Percentiles rank a stretch among this genome's conserved stretches.
These are phyloP conservation scores for Remorina albescens DNA, from an alignment of 2,797 vertebrate species.

Conservation along the genomic window DNA sequence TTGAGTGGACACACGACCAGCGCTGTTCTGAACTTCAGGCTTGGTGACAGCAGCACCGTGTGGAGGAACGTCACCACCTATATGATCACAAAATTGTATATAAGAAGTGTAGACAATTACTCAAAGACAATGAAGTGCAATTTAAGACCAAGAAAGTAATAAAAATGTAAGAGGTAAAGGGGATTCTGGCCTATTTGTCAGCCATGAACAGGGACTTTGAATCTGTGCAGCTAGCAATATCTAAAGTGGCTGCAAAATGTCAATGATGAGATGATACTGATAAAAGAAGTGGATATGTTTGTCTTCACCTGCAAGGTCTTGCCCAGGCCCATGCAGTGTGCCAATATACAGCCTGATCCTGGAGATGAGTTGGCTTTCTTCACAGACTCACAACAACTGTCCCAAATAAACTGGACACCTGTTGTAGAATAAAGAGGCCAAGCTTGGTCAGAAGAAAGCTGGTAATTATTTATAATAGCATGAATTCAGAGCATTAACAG, in stretches of 20 bases:
- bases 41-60: constrained; percentile 89
- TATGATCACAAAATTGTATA: constrained; percentile 37
- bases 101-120: background rate
- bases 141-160: background rate
- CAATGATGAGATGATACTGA: too few species aligned
- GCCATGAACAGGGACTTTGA: background rate
- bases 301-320: constrained; percentile 94
- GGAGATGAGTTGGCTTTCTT: constrained; percentile 91
- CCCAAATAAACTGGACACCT: constrained; percentile 99
- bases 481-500: background rate
- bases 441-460: background rate
- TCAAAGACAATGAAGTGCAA: background rate
- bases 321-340: constrained; percentile 98
- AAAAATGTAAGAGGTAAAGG: background rate
- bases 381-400: constrained; percentile 96
- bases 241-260: background rate
- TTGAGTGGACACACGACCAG: constrained; percentile 97
- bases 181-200: background rate
- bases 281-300: background rate
- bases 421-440: constrained; percentile 15
- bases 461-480: background rate
- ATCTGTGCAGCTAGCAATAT: background rate
- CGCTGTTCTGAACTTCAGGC: constrained; percentile 90
- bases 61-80: constrained; percentile 97
- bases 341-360: constrained; percentile 96